phyloP scores from a whole-genome alignment of 2,113 vertebrate species.

The Perccottus glenii region DNA sequence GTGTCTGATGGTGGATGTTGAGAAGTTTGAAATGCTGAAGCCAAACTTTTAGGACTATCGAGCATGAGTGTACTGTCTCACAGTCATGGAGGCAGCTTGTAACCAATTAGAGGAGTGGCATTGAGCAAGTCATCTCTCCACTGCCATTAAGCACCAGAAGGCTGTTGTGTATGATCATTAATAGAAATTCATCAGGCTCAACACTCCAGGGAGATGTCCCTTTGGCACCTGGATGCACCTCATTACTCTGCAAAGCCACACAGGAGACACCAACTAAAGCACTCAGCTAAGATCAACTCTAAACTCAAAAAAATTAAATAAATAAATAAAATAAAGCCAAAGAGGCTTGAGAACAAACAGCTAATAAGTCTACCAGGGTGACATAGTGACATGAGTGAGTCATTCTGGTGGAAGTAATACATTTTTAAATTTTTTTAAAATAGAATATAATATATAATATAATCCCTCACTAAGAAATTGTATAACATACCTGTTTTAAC shows the following conservation, averaged over 20 bases:
- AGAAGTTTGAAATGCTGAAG: background rate
- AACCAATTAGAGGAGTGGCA: conserved; percentile 40
- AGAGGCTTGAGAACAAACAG: too few species aligned
- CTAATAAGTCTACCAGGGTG: too few species aligned
- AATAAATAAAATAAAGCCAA: background rate
- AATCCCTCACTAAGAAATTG: too few species aligned
- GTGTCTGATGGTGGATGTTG: conserved; percentile 2
- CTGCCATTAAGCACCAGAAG: conserved; percentile 35
- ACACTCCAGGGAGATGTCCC: conserved; percentile 24
- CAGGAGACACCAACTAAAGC: conserved; percentile 15
- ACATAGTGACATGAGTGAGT: too few species aligned
- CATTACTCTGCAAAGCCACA: conserved; percentile 37
- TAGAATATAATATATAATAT: too few species aligned
- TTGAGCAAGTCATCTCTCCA: conserved; percentile 49
- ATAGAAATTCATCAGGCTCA: conserved; percentile 38
- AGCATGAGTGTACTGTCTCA: background rate
- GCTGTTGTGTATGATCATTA: conserved; percentile 36
- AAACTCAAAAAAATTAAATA: background rate
- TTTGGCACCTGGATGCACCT: conserved; percentile 37
- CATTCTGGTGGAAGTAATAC: too few species aligned
- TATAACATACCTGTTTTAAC: too few species aligned
- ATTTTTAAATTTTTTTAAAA: too few species aligned
- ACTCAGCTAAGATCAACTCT: conserved; percentile 9
- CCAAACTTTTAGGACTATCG: background rate
- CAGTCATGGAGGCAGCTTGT: conserved; percentile 14